Base-by-base conservation (phyloP, 2,888 invertebrate genomes). In the Pilophorus perplexus region DNA sequence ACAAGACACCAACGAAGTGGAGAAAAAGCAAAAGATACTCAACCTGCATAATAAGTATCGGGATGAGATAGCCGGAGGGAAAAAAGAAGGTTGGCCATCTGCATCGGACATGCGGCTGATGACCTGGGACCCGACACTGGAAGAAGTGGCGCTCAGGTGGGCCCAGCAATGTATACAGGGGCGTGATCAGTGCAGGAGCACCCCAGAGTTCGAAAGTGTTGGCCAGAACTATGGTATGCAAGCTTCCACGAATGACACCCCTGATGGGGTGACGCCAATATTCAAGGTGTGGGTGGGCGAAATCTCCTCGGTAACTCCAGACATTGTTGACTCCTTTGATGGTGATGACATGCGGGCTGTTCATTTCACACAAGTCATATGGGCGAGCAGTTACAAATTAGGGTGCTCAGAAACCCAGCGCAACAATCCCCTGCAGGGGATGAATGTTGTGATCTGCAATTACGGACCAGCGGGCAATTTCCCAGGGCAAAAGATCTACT, bases 301-400 rank as follows among this genome's bases (percentile, higher is more conserved):
- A 37, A 42, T 62, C n/a, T n/a, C n/a, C n/a, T n/a, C n/a, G n/a
- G n/a, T n/a, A n/a, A n/a, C n/a, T n/a, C n/a, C n/a, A n/a, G n/a
- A n/a, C 10, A 33, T 38, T 14, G 1, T 25, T 1, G n/a, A 23
- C 5, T 10, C 12, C 40, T 59, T 44, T 10, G 8, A n/a, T 12
- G 37, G 50, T 8, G 37, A 20, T 6, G 8, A 14, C 4, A 23
- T 14, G 27, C 52, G 64, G n/a, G n/a, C n/a, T n/a, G n/a, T n/a
- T 10, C 64, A 64, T 14, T 67, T 54, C 67, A 64, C 64, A 1
- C 67, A 67, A 33, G 37, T 64, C 8, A 37, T 64, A 12, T 67
- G 67, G 67, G 67, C n/a, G n/a, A n/a, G n/a, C n/a, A n/a, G n/a
- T n/a, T n/a, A n/a, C n/a, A n/a, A n/a, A n/a, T n/a, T n/a, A n/a